Conservation (phyloP, 2,888 invertebrate genomes). For the Rotaria sp. region DNA sequence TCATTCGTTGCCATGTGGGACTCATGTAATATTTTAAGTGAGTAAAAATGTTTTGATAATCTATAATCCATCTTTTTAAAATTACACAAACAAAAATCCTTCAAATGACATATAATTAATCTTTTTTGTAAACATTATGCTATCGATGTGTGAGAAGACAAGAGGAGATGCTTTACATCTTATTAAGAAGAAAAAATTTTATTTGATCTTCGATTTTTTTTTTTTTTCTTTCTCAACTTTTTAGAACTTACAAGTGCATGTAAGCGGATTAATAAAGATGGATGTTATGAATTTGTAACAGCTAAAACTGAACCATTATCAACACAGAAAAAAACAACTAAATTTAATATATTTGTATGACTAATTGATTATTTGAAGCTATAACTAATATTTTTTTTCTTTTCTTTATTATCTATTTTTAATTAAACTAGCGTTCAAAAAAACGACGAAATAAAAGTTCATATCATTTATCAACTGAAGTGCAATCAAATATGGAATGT, state of each 20-base stretch:
- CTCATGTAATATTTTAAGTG: conserved; percentile 10
- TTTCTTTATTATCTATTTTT: not conserved
- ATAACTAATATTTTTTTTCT: not conserved
- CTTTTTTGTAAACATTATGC: not conserved
- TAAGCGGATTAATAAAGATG: conserved; percentile 4
- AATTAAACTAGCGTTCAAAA: not conserved
- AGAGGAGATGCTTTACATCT: too few relatives aligned
- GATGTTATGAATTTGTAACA: conserved; percentile 1
- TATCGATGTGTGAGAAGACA: not conserved
- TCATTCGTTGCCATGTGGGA: conserved; percentile 5
- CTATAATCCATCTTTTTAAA: not conserved
- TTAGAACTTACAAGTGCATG: conserved; percentile 9
- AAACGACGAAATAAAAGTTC: not conserved
- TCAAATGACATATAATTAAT: not conserved
- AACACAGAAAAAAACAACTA: not conserved
- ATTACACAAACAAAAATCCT: not conserved
- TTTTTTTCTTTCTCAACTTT: not conserved
- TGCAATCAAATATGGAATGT: not conserved
- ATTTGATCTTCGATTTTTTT: not conserved
- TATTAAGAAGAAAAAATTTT: not conserved
- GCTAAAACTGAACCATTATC: not conserved
- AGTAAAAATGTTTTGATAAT: not conserved
- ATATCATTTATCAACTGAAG: not conserved
- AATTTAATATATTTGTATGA: not conserved
- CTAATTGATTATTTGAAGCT: not conserved